These are phyloP conservation scores for Montipora sp. DNA, from an alignment of 64 coral and sea anemone species.

Conservation along the genomic window DNA sequence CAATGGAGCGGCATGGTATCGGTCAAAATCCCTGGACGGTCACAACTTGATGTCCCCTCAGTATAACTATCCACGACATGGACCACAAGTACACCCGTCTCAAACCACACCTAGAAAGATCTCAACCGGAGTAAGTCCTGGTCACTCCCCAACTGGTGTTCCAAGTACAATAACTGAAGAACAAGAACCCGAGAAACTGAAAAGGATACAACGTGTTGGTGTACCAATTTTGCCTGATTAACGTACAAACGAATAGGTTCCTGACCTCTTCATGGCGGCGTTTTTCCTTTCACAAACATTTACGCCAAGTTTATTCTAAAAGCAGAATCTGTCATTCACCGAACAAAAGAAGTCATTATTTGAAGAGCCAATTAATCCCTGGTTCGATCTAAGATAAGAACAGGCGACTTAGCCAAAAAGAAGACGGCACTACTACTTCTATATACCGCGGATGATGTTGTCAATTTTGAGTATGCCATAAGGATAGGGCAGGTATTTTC, in stretches of 20 bases:
- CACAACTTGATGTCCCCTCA: neutral
- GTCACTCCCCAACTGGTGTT: neutral
- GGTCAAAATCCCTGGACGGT: neutral
- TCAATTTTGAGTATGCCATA: too few relatives aligned
- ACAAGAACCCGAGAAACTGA: neutral
- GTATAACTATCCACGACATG: slow-evolving; percentile 30
- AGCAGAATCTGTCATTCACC: too few relatives aligned
- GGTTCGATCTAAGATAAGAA: too few relatives aligned
- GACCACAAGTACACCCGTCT: neutral
- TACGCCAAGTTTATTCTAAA: too few relatives aligned
- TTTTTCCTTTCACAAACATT: neutral
- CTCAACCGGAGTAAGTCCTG: neutral
- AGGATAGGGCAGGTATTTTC: too few relatives aligned
- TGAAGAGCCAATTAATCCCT: too few relatives aligned
- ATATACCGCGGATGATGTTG: too few relatives aligned
- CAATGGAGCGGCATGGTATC: slow-evolving; percentile 21
- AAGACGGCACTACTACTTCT: too few relatives aligned
- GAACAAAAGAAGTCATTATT: too few relatives aligned
- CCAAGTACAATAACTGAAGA: neutral
- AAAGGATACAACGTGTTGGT: slow-evolving; percentile 31
- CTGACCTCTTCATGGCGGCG: neutral
- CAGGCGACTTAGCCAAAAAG: too few relatives aligned
- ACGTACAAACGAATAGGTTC: neutral
- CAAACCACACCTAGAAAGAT: neutral
- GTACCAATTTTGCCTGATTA: slow-evolving; percentile 44